Percentiles rank a stretch among this genome's conserved stretches.
Evolutionary conservation across 2,797 vertebrate species (phyloP).

Genomic region (Esox masquinongy): DNA sequence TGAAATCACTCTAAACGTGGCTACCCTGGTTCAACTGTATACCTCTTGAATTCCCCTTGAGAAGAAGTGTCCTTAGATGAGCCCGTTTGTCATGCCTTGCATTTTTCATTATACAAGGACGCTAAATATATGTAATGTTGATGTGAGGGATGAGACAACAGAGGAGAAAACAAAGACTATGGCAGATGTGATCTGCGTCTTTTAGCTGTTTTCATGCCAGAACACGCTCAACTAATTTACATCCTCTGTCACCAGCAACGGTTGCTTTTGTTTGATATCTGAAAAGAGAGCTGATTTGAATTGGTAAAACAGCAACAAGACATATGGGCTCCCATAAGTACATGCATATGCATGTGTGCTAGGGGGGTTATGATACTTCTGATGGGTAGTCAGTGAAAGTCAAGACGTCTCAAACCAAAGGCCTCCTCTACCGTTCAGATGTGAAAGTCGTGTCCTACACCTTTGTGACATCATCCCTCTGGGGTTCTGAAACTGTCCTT

Average conservation of each 20-base stretch:
- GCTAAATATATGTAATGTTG: not conserved
- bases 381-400: conserved; percentile 52
- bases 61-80: not conserved
- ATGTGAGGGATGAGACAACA: not conserved
- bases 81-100: not conserved
- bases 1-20: not conserved
- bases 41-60: not conserved
- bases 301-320: conserved; percentile 61
- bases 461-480: not conserved
- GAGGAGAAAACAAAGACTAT: conserved; percentile 4
- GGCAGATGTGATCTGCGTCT: conserved; percentile 16
- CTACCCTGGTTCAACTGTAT: not conserved
- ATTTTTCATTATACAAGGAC: not conserved
- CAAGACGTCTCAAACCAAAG: conserved; percentile 55
- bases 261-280: conserved; percentile 35
- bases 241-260: conserved; percentile 33
- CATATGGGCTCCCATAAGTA: conserved; percentile 75
- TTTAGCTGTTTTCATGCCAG: conserved; percentile 8
- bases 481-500: not conserved
- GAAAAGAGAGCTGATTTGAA: conserved; percentile 64
- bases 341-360: conserved; percentile 74
- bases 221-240: conserved; percentile 25
- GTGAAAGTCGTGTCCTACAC: not conserved
- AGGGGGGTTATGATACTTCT: conserved; percentile 42
- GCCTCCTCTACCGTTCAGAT: not conserved